Evolutionary conservation across 2,113 vertebrate species (phyloP), one percentile per base, ranked within the genome.

Genomic region (Cynoglossus semilaevis): DNA sequence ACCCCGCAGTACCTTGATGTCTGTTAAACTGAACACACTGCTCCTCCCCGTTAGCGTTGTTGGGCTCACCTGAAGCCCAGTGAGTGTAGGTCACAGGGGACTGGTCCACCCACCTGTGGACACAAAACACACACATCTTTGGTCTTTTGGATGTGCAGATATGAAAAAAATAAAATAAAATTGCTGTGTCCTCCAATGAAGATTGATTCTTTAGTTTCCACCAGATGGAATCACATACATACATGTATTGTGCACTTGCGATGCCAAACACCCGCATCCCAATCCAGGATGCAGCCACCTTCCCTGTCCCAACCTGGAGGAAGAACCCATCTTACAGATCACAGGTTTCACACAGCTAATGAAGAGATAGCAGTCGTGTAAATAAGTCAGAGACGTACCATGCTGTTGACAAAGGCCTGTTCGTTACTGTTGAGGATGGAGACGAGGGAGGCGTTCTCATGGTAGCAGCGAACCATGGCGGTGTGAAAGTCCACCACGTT

Each of bases 1-100:
- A 41, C 22, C 38, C 13, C 38, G 11, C 0, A 2, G 5, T 76
- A 92, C 91, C 90, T 81, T 88, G 87, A 58, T 85, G 72, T 83
- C 90, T 82, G 61, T 87, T 87, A 81, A 92, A 92, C 74, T 90
- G 85, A 6, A 90, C 90, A 70, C 91, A 92, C 64, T 89, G 85
- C 15, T 92, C 91, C 77, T 91, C 90, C 29, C 91, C 89, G 0
- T 89, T 89, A 16, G 88, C 89, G 4, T 92, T 81, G 70, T 92
- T 92, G 56, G 91, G 91, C 49, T 92, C 91, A 15, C 90, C 90
- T 0, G 72, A 9, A 22, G 40, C 76, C 91, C 90, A 92, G 82
- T 91, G 84, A 9, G 88, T 89, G 68, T 86, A 92, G 0, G 71
- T 70, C 37, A 91, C 22, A 1, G 90, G 88, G 51, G 88, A 89